Evolutionary conservation across 2,113 vertebrate genomes (phyloP).

Genomic region (Taxidea taxus): DNA sequence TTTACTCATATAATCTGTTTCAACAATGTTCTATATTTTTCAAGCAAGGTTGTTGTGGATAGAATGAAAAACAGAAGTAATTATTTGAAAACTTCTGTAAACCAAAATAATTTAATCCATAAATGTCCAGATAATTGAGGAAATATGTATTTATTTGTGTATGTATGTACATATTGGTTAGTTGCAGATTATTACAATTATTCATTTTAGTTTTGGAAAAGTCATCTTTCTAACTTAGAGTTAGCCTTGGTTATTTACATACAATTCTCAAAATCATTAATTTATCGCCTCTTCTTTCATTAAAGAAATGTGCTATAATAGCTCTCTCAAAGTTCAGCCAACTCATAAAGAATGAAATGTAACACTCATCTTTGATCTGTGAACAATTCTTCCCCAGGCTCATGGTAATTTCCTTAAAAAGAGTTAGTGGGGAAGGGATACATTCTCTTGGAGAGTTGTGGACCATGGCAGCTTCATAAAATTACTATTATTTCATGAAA

Average conservation of each 20-base stretch:
- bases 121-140: neutral
- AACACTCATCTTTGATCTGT: neutral
- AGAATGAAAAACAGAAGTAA: neutral
- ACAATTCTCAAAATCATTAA: neutral
- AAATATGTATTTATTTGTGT: neutral
- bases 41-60: neutral
- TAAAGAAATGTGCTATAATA: neutral
- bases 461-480: neutral
- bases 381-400: neutral
- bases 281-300: neutral
- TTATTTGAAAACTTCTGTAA: neutral
- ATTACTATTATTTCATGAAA: neutral
- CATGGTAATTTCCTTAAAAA: neutral
- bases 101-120: neutral
- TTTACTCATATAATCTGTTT: neutral
- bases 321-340: neutral
- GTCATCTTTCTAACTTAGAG: neutral
- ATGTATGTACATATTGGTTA: neutral
- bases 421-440: neutral
- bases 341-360: neutral
- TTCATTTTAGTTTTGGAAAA: neutral
- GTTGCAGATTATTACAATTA: neutral
- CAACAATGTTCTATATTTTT: neutral
- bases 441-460: neutral
- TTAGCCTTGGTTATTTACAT: neutral